Evolutionary conservation across 2,113 vertebrate genomes (phyloP), one percentile per base, ranked within the genome.

Genomic region (Orthonyx spaldingii): DNA sequence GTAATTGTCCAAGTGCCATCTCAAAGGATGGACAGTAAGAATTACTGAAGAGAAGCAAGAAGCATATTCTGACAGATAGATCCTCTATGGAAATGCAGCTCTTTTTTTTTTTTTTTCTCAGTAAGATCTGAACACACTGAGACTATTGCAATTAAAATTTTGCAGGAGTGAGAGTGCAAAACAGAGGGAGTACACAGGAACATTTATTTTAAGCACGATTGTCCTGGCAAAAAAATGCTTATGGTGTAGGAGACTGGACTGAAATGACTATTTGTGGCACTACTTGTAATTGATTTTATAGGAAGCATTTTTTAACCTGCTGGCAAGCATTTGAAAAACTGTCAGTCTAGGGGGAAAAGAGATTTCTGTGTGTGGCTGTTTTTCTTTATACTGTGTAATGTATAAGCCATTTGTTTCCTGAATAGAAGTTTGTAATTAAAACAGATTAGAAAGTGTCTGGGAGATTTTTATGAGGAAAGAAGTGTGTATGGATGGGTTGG

Each of bases 381-480:
- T 84, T 70, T 96, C 84, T 96, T 97, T 97, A 55, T 72, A 57
- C 94, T 95, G 92, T 4, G 12, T 76, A 94, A 74, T 23, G n/a
- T 81, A 89, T 46, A 80, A 97, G 81, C 28, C 28, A 27, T 90
- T 96, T 97, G 37, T 95, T 70, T 41, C 66, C 60, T 75, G 75
- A 96, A 71, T 90, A 86, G 56, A 95, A 72, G 66, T 81, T 86
- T 96, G 87, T 93, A 97, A 97, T 97, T 94, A 96, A 97, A 98
- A 97, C 64, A 97, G 92, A 96, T 91, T 90, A 89, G 92, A 96
- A 97, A 94, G 63, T n/a, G 13, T 20, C 56, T 39, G 80, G 90
- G 92, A 95, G 79, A 91, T 76, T 83, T 83, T 88, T 95, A 90
- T 95, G 41, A 71, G 39, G 23, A 42, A 66, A 87, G 27, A 60